Evolutionary conservation across 2,113 vertebrate genomes (phyloP).

Genomic region (Cyphotilapia sp.): DNA sequence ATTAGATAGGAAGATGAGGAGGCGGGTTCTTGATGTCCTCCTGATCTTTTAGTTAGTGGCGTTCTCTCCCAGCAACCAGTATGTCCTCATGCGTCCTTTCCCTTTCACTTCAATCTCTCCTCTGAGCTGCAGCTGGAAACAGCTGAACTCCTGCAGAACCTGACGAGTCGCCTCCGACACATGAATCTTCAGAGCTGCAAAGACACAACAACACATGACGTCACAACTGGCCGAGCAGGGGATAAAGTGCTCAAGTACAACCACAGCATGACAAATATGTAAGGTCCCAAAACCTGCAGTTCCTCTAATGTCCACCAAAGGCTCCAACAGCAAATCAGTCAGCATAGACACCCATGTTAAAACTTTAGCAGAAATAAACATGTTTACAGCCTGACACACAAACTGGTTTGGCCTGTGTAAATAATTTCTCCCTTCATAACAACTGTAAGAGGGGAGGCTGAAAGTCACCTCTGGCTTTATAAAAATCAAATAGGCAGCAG

Average conservation of each 20-base stretch:
- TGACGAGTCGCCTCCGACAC: constrained; percentile 78
- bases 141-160: constrained; percentile 78
- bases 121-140: constrained; percentile 79
- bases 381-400: neutral
- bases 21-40: neutral
- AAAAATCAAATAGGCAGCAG: neutral
- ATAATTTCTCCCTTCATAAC: neutral
- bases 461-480: neutral
- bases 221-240: neutral
- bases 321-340: neutral
- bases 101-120: constrained; percentile 89
- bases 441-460: neutral
- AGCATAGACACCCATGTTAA: neutral
- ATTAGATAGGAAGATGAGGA: neutral
- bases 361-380: neutral
- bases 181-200: constrained; percentile 84
- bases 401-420: neutral
- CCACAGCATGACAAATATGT: neutral
- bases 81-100: constrained; percentile 82
- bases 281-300: neutral
- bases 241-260: neutral
- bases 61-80: constrained; percentile 80
- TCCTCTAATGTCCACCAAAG: neutral
- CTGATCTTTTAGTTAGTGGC: neutral
- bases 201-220: neutral